Base-by-base conservation (phyloP, 1,140 invertebrate genomes). In the Capitella teleta region DNA sequence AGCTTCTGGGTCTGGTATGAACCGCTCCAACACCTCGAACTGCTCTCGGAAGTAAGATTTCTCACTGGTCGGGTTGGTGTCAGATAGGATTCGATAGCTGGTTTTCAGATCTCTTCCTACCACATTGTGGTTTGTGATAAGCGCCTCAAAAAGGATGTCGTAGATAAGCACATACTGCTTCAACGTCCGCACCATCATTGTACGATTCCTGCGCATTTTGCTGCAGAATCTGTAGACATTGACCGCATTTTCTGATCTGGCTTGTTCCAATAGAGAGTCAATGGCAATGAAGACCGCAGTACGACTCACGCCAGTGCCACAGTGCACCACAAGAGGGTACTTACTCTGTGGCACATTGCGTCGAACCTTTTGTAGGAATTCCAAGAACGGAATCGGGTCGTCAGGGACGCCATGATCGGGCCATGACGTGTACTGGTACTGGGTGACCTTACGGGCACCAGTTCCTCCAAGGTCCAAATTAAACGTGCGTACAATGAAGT, bases 321-420 rank as follows among this genome's bases (percentile, higher is more conserved):
- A 98, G 66, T 98, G 94, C 0, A 98, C 93, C 1, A 98, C 80
- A 47, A 98, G 79, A 0, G 95, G 95, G 0, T 90, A 89, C 18
- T 73, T 69, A 19, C 8, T n/a, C 19, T 25, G 18, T 18, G 34
- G n/a, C 16, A 23, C 10, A 57, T 59, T 34, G 21, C 12, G 42
- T 65, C 63, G 26, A 6, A 98, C 89, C 46, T 94, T 81, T 38
- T 87, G 79, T 41, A 97, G 74, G 74, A 98, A 98, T 73, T 95
- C 93, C 21, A 99, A 75, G 73, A 99, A 95, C 1, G 94, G 92
- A 0, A 94, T 93, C 0, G 95, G 88, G 74, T 98, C 90, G 64
- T 95, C 90, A 1, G 93, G 94, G 0, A 94, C 89, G 0, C 93
- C 94, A 64, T 98, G 94, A 69, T 98, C 93, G 0, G 96, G 95